These are phyloP conservation scores for Arge pagana DNA, from an alignment of 2,888 invertebrate species.

Conservation along the genomic window DNA sequence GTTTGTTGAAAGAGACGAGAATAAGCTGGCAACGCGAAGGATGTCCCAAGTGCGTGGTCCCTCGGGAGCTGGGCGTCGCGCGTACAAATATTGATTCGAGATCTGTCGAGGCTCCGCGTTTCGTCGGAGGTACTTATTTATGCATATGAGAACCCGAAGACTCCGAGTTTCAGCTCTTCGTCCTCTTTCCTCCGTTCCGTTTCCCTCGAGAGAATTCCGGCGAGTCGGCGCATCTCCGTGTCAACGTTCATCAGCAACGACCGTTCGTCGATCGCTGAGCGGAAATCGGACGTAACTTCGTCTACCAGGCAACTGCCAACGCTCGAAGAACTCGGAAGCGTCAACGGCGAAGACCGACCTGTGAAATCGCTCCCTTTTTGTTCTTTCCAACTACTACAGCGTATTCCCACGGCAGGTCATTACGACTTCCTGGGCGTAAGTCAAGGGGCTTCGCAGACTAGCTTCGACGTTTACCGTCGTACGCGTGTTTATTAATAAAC, in stretches of 20 bases:
- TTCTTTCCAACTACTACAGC: too few relatives aligned
- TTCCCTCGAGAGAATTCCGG: conserved; percentile 3
- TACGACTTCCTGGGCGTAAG: conserved; percentile 51
- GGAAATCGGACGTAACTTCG: too few relatives aligned
- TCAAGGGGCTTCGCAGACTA: conserved; percentile 23
- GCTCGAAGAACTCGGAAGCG: too few relatives aligned
- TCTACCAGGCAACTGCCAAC: too few relatives aligned
- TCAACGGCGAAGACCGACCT: too few relatives aligned
- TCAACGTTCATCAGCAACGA: conserved; percentile 20
- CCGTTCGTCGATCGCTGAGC: too few relatives aligned
- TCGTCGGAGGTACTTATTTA: too few relatives aligned
- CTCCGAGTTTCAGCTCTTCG: too few relatives aligned
- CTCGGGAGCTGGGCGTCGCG: conserved; percentile 29
- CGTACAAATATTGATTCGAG: conserved; percentile 39
- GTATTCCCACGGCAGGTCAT: conserved; percentile 52
- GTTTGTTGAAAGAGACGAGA: too few relatives aligned
- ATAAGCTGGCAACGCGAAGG: conserved; percentile 6
- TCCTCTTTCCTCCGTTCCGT: not conserved
- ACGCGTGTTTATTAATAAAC: conserved; percentile 2
- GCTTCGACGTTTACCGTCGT: too few relatives aligned
- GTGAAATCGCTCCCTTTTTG: too few relatives aligned
- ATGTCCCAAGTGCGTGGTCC: not conserved
- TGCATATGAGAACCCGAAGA: too few relatives aligned
- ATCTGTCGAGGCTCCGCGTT: conserved; percentile 27
- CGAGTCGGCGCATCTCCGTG: conserved; percentile 11